Base-by-base conservation (phyloP, 2,113 vertebrate species). In the Lophotis ruficrista region DNA sequence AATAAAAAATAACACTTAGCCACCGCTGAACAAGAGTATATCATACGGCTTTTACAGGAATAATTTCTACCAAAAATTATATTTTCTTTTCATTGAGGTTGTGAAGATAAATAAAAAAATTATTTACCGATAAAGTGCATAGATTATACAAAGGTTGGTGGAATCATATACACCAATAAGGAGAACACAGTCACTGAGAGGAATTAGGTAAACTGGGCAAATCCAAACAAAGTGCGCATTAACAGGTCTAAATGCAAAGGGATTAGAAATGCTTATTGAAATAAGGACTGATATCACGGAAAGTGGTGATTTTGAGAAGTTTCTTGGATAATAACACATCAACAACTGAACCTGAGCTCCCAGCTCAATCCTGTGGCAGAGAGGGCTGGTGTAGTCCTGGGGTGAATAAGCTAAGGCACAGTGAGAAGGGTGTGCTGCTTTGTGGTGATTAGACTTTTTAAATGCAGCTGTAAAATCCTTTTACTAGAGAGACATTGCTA, bases 281-380 rank as follows among this genome's bases (percentile, higher is more conserved):
- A 69, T 37, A 62, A 78, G 22, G 18, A 27, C 2, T 0, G 0
- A 2, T 58, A 8, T 33, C 30, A 16, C 38, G 35, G 7, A 41
- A 92, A n/a, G 10, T 4, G 7, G 9, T 35, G 24, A 53, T 47
- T 60, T 38, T 51, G 33, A 72, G 38, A 41, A 78, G 9, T 35
- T 62, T 73, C 35, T 73, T 24, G n/a, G 13, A 13, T 70, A 72
- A 51, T 24, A 80, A 22, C 10, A 35, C 27, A 13, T 1, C 15
- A 91, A 3, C 13, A 69, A 22, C 20, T 31, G 33, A 28, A 53
- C 3, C 43, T 35, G 38, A 78, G 33, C 43, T 87, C 17, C 38
- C 50, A 68, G 37, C 9, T 45, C 47, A 69, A 15, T 20, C 33
- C 27, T 25, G 30, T 56, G 24, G 38, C 80, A 84, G 20, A 68